Base-by-base conservation (phyloP, 2,797 vertebrate genomes). In the Dromococcyx pavoninus region DNA sequence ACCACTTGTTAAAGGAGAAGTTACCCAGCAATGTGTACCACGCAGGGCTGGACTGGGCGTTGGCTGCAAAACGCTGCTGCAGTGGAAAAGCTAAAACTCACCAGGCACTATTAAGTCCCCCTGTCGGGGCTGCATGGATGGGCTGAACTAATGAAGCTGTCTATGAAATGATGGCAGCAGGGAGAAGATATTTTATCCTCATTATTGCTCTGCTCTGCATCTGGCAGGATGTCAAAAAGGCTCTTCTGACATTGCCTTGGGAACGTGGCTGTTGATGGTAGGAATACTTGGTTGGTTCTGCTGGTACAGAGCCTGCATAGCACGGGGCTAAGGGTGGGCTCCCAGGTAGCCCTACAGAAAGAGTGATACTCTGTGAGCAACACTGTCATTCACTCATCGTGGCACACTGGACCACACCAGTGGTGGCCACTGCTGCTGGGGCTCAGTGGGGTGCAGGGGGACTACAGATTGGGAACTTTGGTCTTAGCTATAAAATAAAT, bases 61-160 rank as follows among this genome's bases (percentile, higher is more conserved):
- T 43, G 24, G 48, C 44, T 60, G 50, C 30, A 43, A 33, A 86
- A 35, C 5, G 4, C 58, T 37, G 11, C n/a, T 48, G 35, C 65
- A 17, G 28, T n/a, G 16, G 46, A 73, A 78, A 80, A 56, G 27
- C 41, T 64, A 28, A 46, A 75, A 66, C 12, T 35, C 30, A 3
- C 24, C 41, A 30, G 39, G 24, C 69, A 27, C 3, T 54, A 32
- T 13, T n/a, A 56, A 32, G n/a, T 12, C 19, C 7, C 18, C 12
- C 13, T 57, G 50, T 44, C 54, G 72, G 44, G 69, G 64, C 16
- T 41, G 30, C 12, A 13, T 39, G 46, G 41, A 30, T 27, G 28
- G 90, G 57, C 79, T 66, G 41, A 71, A 75, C 70, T 94, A 58
- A 88, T 66, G 79, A 88, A 88, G 62, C 54, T 86, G 82, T 61